A percentile compares a stretch with the other conserved stretches of the same genome.
Conservation (phyloP, 1,140 invertebrate species). For the Aricia agestis region DNA sequence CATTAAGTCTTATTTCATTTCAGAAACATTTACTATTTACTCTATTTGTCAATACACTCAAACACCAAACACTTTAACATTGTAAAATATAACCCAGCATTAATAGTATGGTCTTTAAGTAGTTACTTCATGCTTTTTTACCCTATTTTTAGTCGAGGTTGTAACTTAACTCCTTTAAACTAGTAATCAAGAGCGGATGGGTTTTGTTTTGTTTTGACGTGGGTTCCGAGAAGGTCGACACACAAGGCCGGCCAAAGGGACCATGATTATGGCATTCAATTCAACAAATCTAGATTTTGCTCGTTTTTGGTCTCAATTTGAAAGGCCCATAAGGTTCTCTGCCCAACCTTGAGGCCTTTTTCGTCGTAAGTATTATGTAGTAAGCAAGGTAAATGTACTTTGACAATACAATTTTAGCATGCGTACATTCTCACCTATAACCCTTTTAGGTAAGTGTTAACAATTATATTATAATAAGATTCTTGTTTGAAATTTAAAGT, state of each 20-base stretch:
- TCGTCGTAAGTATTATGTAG: no score
- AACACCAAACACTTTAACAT: background rate
- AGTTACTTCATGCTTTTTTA: background rate
- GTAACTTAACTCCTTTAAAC: constrained; percentile 4
- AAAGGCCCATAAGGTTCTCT: background rate
- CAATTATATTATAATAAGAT: no score
- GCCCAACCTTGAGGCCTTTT: background rate
- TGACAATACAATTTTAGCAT: no score
- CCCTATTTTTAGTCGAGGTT: background rate
- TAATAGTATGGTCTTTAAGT: background rate
- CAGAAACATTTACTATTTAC: no score
- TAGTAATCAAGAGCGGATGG: constrained; percentile 12
- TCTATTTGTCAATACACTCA: no score
- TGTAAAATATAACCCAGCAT: background rate
- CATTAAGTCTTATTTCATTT: no score
- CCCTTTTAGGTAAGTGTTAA: no score
- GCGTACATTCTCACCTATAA: no score
- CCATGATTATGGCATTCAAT: constrained; percentile 8
- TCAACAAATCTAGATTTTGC: background rate
- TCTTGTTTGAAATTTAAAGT: no score
- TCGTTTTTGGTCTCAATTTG: background rate
- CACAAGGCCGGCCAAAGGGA: constrained; percentile 42
- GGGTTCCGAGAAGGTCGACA: constrained; percentile 52
- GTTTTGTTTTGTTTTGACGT: constrained; percentile 44
- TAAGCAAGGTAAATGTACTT: no score